Percentiles rank a stretch among this genome's conserved stretches.
phyloP scores from a whole-genome alignment of 2,113 vertebrate genomes.

The Mungos mungo region DNA sequence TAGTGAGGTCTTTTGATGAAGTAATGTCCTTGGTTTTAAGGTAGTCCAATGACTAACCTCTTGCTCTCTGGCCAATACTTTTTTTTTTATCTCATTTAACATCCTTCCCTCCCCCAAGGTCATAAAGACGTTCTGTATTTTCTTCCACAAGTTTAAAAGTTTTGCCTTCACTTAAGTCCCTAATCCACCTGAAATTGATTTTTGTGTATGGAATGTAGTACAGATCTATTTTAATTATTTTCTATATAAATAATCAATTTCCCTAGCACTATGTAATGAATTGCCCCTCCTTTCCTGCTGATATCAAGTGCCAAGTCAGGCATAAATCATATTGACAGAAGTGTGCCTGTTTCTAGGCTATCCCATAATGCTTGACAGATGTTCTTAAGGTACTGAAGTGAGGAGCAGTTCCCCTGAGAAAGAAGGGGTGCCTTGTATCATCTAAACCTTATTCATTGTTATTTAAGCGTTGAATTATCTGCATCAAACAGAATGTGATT shows the following conservation, averaged over 20 bases:
- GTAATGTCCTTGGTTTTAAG: background rate
- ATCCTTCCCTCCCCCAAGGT: background rate
- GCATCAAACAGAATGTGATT: background rate
- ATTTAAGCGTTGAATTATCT: background rate
- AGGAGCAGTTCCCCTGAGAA: background rate
- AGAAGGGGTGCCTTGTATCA: background rate
- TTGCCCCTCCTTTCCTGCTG: background rate
- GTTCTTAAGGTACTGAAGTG: background rate
- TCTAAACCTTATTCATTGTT: background rate
- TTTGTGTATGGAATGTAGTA: background rate
- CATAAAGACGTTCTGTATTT: background rate
- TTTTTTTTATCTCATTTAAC: background rate
- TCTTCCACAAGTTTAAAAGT: slow-evolving; percentile 1
- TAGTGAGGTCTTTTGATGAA: background rate
- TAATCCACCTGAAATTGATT: background rate
- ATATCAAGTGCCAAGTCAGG: background rate
- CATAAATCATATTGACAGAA: background rate
- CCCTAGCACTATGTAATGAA: background rate
- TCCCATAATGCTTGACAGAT: background rate
- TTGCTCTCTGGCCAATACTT: background rate
- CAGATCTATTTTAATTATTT: slow-evolving; percentile 52
- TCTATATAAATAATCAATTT: slow-evolving; percentile 31
- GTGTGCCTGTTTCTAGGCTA: background rate
- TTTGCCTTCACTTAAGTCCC: background rate
- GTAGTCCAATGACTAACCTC: background rate